Evolutionary conservation across 2,888 invertebrate species (phyloP).

Genomic region (Rhodophaea formosa): DNA sequence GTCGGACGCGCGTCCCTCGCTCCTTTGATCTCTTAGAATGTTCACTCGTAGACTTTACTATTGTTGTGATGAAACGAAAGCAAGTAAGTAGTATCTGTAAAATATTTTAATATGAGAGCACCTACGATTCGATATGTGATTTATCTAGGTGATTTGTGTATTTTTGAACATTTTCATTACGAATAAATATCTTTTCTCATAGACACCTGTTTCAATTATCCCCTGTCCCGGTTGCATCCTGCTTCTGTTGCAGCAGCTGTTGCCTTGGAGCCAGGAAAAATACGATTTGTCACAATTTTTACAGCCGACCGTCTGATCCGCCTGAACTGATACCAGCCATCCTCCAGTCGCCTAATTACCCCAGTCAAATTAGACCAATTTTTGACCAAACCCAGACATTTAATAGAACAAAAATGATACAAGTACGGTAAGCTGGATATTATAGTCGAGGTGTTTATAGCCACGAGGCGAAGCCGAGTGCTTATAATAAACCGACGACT

Average conservation of each 20-base stretch:
- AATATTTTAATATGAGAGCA: conserved; percentile 46
- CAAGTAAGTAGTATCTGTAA: conserved; percentile 33
- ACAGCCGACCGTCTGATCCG: no score
- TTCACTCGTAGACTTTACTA: conserved; percentile 36
- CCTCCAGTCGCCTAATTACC: no score
- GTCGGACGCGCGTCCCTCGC: conserved; percentile 23
- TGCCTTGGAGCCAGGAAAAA: neutral
- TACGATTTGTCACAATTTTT: no score
- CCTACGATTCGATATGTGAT: conserved; percentile 48
- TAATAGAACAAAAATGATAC: no score
- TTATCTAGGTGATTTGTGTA: conserved; percentile 54
- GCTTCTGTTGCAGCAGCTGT: neutral
- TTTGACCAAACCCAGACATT: no score
- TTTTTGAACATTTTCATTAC: conserved; percentile 59
- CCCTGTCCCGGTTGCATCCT: neutral
- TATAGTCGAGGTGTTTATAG: no score
- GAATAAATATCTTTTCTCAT: conserved; percentile 47
- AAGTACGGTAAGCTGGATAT: no score
- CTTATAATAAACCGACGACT: no score
- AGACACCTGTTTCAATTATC: conserved; percentile 12
- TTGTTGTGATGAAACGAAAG: conserved; percentile 37
- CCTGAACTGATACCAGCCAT: no score
- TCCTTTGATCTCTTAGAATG: conserved; percentile 28
- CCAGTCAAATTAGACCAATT: no score
- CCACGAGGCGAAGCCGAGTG: no score